Base-by-base conservation (phyloP, 2,797 vertebrate genomes). In the Buceros bicornis region DNA sequence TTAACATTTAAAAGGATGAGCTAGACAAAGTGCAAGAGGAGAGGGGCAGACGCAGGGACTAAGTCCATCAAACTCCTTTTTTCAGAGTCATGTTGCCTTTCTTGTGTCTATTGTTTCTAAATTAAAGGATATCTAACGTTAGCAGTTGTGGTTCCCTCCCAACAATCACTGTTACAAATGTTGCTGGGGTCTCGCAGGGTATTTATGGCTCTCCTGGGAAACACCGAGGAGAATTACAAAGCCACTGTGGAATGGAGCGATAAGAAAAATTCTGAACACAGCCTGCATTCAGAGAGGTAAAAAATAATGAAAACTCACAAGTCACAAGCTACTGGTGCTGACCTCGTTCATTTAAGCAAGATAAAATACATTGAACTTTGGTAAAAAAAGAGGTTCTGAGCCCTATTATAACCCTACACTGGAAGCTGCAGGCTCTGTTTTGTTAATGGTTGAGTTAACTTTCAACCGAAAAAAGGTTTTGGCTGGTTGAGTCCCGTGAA, bases 151-250 rank as follows among this genome's bases (percentile, higher is more conserved):
- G 56, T 94, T 11, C 29, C 83, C 77, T 95, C 80, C 62, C 60
- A 76, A 1, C 64, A 93, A 94, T 71, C 73, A 47, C 77, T n/a
- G 35, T 61, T 89, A 89, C 62, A 90, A 61, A 82, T 3, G 15
- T 73, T 96, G 67, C 82, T 71, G 77, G 72, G 73, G 62, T 91
- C 70, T 93, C 91, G 45, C 11, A 90, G 80, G 62, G 62, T 88
- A 56, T 88, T 94, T 94, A 88, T 90, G 62, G 35, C 72, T 96
- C 82, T 95, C 35, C 77, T 69, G 81, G 90, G 95, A 95, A 94
- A 84, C 77, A 67, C 33, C 0, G 3, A 84, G 58, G 82, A 94
- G 87, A 96, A 94, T 93, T 95, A 82, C 40, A 91, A 95, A 94
- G 70, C 66, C 60, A 50, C 70, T 35, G 73, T 91, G 91, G 70